A percentile compares a stretch with the other conserved stretches of the same genome.
phyloP scores from a whole-genome alignment of 1,140 invertebrate species.

The Hylaeus anthracinus region DNA sequence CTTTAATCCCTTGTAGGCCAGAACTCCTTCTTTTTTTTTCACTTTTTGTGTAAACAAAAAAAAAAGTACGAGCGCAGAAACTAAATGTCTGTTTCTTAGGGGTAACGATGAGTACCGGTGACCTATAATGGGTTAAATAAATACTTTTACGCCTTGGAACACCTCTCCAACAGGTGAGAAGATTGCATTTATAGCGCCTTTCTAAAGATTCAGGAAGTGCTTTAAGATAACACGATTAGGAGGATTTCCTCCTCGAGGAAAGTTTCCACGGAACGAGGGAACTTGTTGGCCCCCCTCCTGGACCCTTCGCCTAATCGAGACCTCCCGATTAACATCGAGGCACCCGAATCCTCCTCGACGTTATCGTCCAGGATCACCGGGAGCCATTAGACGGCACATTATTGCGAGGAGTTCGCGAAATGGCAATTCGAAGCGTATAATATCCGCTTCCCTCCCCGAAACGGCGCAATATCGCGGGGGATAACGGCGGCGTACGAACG shows the following conservation, averaged over 20 bases:
- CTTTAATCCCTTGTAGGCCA: too few relatives aligned
- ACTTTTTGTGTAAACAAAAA: too few relatives aligned
- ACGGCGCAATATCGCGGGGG: slow-evolving; percentile 41
- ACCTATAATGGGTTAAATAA: too few relatives aligned
- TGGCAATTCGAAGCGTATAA: slow-evolving; percentile 33
- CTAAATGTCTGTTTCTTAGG: too few relatives aligned
- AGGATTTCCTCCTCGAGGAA: background rate
- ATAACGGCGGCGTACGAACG: background rate
- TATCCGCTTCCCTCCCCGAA: slow-evolving; percentile 24
- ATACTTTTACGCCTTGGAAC: too few relatives aligned
- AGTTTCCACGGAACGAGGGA: background rate
- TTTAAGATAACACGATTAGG: too few relatives aligned
- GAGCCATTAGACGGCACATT: slow-evolving; percentile 28
- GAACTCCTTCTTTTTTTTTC: too few relatives aligned
- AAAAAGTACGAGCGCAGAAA: too few relatives aligned
- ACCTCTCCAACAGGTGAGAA: too few relatives aligned
- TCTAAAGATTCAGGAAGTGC: too few relatives aligned
- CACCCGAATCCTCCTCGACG: background rate
- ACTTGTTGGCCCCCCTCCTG: slow-evolving; percentile 2
- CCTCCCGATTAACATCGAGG: slow-evolving; percentile 4
- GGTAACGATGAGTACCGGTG: too few relatives aligned
- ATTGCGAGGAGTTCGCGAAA: slow-evolving; percentile 13
- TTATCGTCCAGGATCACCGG: background rate
- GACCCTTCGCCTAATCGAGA: background rate
- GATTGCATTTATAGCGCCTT: too few relatives aligned